Evolutionary conservation across 2,797 vertebrate genomes (phyloP), one percentile per base, ranked within the genome.

Genomic region (Manis crassicaudata): DNA sequence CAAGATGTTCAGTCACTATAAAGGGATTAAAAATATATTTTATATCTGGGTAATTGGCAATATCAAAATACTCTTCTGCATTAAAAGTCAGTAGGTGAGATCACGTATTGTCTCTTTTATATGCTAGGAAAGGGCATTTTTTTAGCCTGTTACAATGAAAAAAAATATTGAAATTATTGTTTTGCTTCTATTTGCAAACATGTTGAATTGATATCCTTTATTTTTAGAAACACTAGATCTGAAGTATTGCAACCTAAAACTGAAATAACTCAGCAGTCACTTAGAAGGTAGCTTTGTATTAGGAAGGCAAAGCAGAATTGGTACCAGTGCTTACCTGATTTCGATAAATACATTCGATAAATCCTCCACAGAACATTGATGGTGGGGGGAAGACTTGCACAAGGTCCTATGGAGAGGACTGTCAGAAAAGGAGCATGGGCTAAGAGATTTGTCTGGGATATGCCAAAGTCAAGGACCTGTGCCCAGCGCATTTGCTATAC

Each of bases 1-100:
- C 43, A 90, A 90, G 56, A 77, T 85, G 9, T 81, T 94, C 20
- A 77, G 13, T 63, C 21, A 77, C 17, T 73, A 46, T 79, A 84
- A 85, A 20, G 0, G 13, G 70, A 90, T 75, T 92, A 46, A 95
- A 75, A 68, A 87, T 92, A 7, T 86, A 58, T 70, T 93, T 86
- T 65, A 6, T 65, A 35, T 94, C 10, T 86, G 32, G 12, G 23
- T 76, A 92, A 85, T 32, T 14, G 12, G 7, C 81, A 63, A 52
- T 70, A 18, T 70, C 10, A 93, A 86, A 87, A 65, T 37, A 3
- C 0, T 32, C 16, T 82, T 56, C 43, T 89, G 17, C 9, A 18
- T 87, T 89, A 79, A 84, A 88, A 85, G 9, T 82, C 58, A 63
- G 7, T 32, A 73, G 3, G n/a, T 29, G 18, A 92, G 21, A 58